These are phyloP conservation scores for Lottia gigantea DNA, from an alignment of 2,888 invertebrate genomes.

Conservation along the genomic window DNA sequence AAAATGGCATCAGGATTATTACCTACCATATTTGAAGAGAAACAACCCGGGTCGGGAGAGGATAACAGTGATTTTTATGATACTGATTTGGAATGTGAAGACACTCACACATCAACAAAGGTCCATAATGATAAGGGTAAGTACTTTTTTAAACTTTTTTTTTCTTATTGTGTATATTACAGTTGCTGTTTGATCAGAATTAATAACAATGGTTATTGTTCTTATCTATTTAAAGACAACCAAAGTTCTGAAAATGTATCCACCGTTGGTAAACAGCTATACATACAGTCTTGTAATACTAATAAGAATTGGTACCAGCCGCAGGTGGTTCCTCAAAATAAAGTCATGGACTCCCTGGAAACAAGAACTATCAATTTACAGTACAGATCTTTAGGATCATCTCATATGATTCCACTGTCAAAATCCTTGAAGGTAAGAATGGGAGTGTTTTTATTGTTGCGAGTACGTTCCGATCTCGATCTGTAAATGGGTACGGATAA, in stretches of 20 bases:
- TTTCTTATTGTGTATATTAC: no score
- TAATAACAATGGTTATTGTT: no score
- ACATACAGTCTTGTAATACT: background rate
- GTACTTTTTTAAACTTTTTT: no score
- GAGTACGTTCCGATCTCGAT: no score
- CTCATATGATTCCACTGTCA: slow-evolving; percentile 15
- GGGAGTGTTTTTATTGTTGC: no score
- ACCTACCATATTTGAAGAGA: slow-evolving; percentile 1
- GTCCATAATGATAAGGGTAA: no score
- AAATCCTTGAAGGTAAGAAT: slow-evolving; percentile 20
- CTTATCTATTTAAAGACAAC: background rate
- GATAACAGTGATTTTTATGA: background rate
- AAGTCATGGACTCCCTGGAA: slow-evolving; percentile 11
- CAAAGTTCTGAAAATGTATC: background rate
- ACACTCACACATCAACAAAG: background rate
- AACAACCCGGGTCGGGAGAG: background rate
- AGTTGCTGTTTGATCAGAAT: no score
- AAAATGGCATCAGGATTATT: background rate
- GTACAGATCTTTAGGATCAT: slow-evolving; percentile 19
- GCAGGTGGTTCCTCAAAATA: slow-evolving; percentile 5
- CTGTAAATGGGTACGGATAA: no score
- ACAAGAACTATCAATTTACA: slow-evolving; percentile 9
- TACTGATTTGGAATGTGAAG: background rate
- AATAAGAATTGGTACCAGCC: background rate
- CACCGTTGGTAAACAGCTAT: background rate